Base-by-base conservation (phyloP, 1,140 invertebrate genomes). In the Penaeus japonicus region DNA sequence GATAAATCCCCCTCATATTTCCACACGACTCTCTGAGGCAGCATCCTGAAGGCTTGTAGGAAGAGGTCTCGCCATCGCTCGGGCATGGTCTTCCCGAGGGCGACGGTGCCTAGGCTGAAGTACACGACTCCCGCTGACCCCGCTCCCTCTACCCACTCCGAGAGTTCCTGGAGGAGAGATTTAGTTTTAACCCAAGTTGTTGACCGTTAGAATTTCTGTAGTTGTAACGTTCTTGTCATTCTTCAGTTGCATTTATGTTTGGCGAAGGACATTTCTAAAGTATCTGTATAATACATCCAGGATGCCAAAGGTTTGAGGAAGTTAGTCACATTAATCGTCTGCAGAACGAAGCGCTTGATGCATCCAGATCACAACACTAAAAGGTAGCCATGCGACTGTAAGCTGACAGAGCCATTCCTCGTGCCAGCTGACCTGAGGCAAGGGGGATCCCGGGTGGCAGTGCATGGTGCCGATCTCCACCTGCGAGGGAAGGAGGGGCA, bases 11-110 rank as follows among this genome's bases (percentile, higher is more conserved):
- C 83, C 81, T 90, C 90, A 27, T 77, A 89, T 77, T 90, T 90
- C 90, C 90, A 90, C 35, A 90, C 53, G 32, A 90, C 78, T 20
- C 84, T 54, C 80, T 90, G 90, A 1, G 79, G 35, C 54, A 90
- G 57, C 70, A 53, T 79, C 22, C 80, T 47, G 82, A 90, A 90
- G 20, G 84, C 90, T 39, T 77, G 47, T 2, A 90, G 4, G 39
- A 90, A 87, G 10, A 81, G 22, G 53, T 87, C 24, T 3, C 77
- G 77, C 57, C 81, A 87, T 20, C 53, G 12, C 30, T 15, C 22
- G 15, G 86, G 86, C 86, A 88, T 59, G 20, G 79, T 39, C 12
- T n/a, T 57, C 2, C 86, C 54, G 20, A 47, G 62, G n/a, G 86
- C 39, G 20, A 79, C 54, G 12, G 85, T 62, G 32, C 85, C 85